These are phyloP conservation scores for Lacanobia wlatinum DNA, from an alignment of 2,888 invertebrate genomes.

Conservation along the genomic window DNA sequence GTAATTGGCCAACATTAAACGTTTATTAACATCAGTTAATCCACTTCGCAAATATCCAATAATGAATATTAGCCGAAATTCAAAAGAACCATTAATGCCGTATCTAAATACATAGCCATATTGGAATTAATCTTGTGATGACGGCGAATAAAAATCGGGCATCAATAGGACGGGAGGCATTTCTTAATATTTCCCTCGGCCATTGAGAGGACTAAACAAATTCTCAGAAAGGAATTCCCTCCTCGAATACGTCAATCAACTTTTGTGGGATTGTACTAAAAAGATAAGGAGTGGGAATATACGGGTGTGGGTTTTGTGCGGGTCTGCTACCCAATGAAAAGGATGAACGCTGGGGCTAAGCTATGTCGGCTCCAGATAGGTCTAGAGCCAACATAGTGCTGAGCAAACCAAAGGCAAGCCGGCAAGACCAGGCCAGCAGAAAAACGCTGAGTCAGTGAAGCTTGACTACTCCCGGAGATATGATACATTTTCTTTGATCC, in stretches of 20 bases:
- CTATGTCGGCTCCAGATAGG: too few relatives aligned
- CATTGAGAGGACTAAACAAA: constrained; percentile 84
- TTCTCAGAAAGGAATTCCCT: constrained; percentile 82
- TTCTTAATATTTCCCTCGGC: constrained; percentile 79
- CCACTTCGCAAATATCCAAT: constrained; percentile 60
- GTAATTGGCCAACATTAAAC: constrained; percentile 49
- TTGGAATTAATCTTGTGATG: constrained; percentile 74
- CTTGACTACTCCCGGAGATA: too few relatives aligned
- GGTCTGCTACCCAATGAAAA: not conserved
- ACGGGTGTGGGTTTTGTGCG: constrained; percentile 41
- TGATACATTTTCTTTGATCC: too few relatives aligned
- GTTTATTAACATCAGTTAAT: constrained; percentile 57
- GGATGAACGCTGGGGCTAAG: not conserved
- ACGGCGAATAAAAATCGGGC: constrained; percentile 71
- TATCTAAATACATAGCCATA: constrained; percentile 64
- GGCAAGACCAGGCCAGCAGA: too few relatives aligned
- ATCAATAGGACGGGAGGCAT: constrained; percentile 75
- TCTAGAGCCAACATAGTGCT: too few relatives aligned
- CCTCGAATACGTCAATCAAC: constrained; percentile 84
- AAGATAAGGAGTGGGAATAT: constrained; percentile 72
- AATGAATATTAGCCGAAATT: constrained; percentile 65
- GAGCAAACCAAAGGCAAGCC: too few relatives aligned
- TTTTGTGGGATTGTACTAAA: constrained; percentile 81
- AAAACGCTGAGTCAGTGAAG: too few relatives aligned
- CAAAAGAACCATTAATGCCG: constrained; percentile 62